These are phyloP conservation scores for Spatula versicolor DNA, from an alignment of 2,797 vertebrate species.

Conservation along the genomic window DNA sequence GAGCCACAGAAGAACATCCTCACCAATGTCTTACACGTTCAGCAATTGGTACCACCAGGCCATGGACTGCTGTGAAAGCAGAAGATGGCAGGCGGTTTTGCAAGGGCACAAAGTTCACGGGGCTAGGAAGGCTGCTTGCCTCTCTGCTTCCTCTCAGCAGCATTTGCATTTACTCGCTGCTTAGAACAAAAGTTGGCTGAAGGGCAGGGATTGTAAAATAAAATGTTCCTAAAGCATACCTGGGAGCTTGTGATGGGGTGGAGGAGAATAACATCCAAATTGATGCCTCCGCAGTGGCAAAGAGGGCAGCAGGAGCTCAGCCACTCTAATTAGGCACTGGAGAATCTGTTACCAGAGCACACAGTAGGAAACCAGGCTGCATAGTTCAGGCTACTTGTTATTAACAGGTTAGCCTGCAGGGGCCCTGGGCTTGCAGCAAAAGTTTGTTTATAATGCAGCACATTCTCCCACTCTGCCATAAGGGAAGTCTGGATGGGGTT, in stretches of 20 bases:
- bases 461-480: neutral
- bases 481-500: neutral
- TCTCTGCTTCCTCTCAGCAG: neutral
- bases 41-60: neutral
- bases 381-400: slow-evolving; percentile 22
- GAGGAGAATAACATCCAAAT: slow-evolving; percentile 41
- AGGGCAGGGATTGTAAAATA: slow-evolving; percentile 7
- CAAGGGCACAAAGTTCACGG: neutral
- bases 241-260: neutral
- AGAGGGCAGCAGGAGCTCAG: slow-evolving; percentile 40
- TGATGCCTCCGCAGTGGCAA: slow-evolving; percentile 18
- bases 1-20: rapidly evolving
- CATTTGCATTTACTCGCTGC: neutral
- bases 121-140: neutral
- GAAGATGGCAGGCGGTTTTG: neutral
- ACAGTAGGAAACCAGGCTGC: neutral
- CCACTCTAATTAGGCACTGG: slow-evolving; percentile 59
- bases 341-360: neutral
- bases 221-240: slow-evolving; percentile 16
- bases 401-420: slow-evolving; percentile 46
- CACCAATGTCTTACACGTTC: neutral
- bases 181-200: slow-evolving; percentile 28
- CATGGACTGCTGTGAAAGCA: neutral
- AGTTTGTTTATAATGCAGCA: slow-evolving; percentile 59
- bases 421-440: neutral